Percentiles rank a stretch among this genome's conserved stretches.
Evolutionary conservation across 2,797 vertebrate genomes (phyloP).

Genomic region (Pseudomugil gertrudae): DNA sequence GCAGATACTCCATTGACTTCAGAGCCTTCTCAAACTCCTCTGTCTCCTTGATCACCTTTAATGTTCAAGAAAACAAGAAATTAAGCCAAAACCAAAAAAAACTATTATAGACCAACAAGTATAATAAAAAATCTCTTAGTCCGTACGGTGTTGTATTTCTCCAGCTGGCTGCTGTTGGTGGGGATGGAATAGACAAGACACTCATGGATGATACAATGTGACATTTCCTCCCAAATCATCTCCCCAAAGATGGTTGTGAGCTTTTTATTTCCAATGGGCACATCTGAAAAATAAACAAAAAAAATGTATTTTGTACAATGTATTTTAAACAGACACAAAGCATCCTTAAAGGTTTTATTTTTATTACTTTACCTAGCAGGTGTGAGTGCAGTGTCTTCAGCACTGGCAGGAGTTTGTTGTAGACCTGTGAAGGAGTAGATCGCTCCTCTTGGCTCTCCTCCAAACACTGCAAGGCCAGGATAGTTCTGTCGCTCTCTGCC

Average conservation of each 20-base stretch:
- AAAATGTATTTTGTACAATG: neutral
- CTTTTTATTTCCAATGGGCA: conserved; percentile 77
- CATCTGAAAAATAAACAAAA: conserved; percentile 74
- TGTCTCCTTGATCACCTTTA: conserved; percentile 91
- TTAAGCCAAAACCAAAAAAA: neutral
- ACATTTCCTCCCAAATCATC: conserved; percentile 92
- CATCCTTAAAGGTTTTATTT: neutral
- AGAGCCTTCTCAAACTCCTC: conserved; percentile 91
- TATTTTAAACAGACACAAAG: neutral
- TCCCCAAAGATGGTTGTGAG: conserved; percentile 87
- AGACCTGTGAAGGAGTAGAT: conserved; percentile 87
- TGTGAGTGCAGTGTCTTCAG: conserved; percentile 87
- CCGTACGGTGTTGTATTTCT: conserved; percentile 88
- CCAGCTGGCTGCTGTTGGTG: conserved; percentile 90
- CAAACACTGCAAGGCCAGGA: conserved; percentile 80
- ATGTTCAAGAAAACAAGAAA: conserved; percentile 1
- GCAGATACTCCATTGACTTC: conserved; percentile 88
- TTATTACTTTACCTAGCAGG: conserved; percentile 82
- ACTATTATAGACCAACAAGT: neutral
- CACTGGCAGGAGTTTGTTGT: conserved; percentile 86
- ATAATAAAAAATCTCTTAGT: neutral
- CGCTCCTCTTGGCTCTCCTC: conserved; percentile 75
- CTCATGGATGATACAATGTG: conserved; percentile 90
- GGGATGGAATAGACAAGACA: conserved; percentile 95
- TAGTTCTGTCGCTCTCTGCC: conserved; percentile 71